These are phyloP conservation scores for Athene cunicularia DNA, from an alignment of 2,113 vertebrate species.

Conservation along the genomic window DNA sequence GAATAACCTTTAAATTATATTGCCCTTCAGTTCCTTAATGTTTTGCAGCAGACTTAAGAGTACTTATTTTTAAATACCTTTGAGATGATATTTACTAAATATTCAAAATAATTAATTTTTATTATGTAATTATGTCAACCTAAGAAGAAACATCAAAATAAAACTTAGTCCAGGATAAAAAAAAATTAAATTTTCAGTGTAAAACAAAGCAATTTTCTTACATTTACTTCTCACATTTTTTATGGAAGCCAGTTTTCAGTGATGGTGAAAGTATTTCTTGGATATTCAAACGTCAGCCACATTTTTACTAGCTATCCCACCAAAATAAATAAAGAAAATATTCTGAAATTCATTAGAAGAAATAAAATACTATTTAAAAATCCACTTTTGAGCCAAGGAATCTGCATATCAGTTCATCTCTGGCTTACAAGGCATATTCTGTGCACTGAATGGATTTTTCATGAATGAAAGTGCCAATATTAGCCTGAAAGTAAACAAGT, in stretches of 20 bases:
- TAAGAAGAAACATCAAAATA: background rate
- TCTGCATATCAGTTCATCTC: background rate
- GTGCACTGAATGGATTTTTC: background rate
- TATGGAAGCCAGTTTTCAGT: background rate
- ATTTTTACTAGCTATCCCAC: background rate
- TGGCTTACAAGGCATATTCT: background rate
- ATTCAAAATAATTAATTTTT: background rate
- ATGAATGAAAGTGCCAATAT: background rate
- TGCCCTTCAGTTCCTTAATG: background rate
- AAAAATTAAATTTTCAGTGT: background rate
- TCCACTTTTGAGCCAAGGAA: background rate
- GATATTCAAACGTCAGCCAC: background rate
- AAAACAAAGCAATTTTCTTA: background rate
- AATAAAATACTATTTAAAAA: background rate
- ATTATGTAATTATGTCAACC: background rate
- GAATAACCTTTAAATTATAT: background rate
- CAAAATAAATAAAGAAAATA: background rate
- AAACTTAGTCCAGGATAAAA: background rate
- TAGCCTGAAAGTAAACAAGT: background rate
- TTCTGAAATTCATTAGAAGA: background rate
- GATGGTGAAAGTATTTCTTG: background rate
- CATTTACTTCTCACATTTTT: background rate
- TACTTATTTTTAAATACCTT: background rate
- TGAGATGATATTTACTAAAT: background rate
- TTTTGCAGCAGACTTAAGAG: background rate